Percentiles rank a stretch among this genome's conserved stretches.
Conservation (phyloP, 2,113 vertebrate species). For the Catharus fuscescens region DNA sequence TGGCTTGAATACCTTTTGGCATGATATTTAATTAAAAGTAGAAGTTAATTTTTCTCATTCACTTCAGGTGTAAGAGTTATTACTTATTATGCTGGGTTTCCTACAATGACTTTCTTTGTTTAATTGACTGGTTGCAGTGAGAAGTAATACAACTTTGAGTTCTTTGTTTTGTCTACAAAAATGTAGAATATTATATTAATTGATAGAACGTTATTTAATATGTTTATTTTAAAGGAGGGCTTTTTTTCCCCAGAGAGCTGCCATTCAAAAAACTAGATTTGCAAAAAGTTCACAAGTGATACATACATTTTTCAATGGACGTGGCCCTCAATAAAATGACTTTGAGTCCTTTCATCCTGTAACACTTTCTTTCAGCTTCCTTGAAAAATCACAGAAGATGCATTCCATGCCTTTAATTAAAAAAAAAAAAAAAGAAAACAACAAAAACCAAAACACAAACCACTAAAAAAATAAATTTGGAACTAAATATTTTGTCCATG, state of each 20-base stretch:
- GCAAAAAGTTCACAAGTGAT: neutral
- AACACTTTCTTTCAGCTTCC: neutral
- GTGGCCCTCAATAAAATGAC: neutral
- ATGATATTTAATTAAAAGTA: conserved; percentile 76
- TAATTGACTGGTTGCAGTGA: conserved; percentile 42
- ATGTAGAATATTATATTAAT: neutral
- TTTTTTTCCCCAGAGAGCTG: neutral
- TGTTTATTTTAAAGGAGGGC: neutral
- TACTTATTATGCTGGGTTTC: conserved; percentile 64
- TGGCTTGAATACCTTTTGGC: conserved; percentile 69
- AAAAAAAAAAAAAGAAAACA: no score
- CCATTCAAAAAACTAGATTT: neutral
- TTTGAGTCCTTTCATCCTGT: neutral
- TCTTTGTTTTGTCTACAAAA: conserved; percentile 11
- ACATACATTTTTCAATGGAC: neutral
- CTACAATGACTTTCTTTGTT: conserved; percentile 51
- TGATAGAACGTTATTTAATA: neutral
- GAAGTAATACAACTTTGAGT: conserved; percentile 24
- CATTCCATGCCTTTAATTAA: neutral
- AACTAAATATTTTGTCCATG: neutral
- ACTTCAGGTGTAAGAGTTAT: conserved; percentile 56
- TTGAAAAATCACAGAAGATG: neutral
- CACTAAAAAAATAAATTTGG: neutral
- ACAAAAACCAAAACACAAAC: neutral
- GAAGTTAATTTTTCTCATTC: conserved; percentile 74